Percentiles rank a stretch among this genome's conserved stretches.
phyloP scores from a whole-genome alignment of 2,797 vertebrate species.

The Argya squamiceps region DNA sequence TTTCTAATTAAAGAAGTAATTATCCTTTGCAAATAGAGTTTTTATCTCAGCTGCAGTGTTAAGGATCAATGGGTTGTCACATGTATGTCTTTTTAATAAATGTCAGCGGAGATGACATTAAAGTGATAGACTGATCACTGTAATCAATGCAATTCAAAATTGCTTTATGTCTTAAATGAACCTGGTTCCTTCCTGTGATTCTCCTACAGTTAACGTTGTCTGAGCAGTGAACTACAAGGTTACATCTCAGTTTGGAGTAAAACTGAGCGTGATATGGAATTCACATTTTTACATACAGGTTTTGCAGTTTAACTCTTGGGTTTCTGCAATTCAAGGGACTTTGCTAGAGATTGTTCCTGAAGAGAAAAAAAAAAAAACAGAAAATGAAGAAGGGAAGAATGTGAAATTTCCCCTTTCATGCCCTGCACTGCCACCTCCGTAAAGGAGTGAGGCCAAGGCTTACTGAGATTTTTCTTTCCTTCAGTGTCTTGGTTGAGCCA shows the following conservation, averaged over 20 bases:
- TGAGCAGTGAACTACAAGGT: slow-evolving; percentile 32
- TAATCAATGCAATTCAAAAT: slow-evolving; percentile 70
- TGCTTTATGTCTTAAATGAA: slow-evolving; percentile 64
- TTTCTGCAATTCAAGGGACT: not conserved
- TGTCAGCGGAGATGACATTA: slow-evolving; percentile 61
- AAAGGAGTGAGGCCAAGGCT: not conserved
- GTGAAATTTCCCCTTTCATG: not conserved
- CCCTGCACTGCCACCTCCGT: not conserved
- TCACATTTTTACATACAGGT: not conserved
- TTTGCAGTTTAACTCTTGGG: not conserved
- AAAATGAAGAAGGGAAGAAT: not conserved
- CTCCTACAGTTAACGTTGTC: slow-evolving; percentile 45
- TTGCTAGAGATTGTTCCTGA: fast-evolving
- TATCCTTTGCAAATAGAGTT: slow-evolving; percentile 60
- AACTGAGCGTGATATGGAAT: not conserved
- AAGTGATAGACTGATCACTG: slow-evolving; percentile 73
- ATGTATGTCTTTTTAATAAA: slow-evolving; percentile 64
- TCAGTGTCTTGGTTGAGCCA: not conserved
- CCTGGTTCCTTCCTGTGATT: slow-evolving; percentile 35
- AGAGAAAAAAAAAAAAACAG: not conserved
- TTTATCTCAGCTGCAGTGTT: slow-evolving; percentile 49
- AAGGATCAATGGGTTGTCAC: slow-evolving; percentile 69
- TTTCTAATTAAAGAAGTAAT: slow-evolving; percentile 68
- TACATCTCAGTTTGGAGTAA: slow-evolving; percentile 11
- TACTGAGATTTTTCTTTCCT: not conserved